A percentile compares a stretch with the other conserved stretches of the same genome.
Evolutionary conservation across 2,888 invertebrate species (phyloP).

Genomic region (Psococerastis gibbosa): DNA sequence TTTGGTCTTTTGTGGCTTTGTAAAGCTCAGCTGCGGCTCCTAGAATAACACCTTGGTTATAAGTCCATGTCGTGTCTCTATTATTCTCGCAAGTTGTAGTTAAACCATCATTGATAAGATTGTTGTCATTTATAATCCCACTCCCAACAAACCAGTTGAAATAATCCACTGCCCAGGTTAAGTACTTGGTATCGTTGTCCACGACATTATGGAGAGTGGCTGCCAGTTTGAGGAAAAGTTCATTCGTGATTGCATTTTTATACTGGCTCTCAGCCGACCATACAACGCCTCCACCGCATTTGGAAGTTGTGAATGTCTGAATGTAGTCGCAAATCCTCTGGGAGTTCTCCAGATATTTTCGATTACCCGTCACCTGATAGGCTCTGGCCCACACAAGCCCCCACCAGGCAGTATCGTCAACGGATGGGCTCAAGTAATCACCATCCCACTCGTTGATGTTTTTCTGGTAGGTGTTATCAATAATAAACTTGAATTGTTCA

Average conservation of each 20-base stretch:
- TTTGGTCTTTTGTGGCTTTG: background rate
- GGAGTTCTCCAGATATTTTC: background rate
- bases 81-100: background rate
- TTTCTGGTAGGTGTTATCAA: background rate
- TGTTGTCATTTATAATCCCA: background rate
- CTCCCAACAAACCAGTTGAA: background rate
- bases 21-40: background rate
- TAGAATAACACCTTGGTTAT: constrained; percentile 1
- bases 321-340: background rate
- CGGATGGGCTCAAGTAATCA: background rate
- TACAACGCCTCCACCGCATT: background rate
- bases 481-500: background rate
- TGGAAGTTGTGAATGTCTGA: background rate
- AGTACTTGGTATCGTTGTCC: background rate
- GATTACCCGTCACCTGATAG: background rate
- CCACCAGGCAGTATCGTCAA: constrained; percentile 5
- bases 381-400: background rate
- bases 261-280: background rate
- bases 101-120: background rate
- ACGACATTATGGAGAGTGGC: background rate
- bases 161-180: background rate
- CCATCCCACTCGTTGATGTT: background rate
- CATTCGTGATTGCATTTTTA: constrained; percentile 2
- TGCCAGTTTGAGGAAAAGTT: background rate
- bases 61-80: background rate